Base-by-base conservation (phyloP, 2,797 vertebrate species). In the Alectoris magna region DNA sequence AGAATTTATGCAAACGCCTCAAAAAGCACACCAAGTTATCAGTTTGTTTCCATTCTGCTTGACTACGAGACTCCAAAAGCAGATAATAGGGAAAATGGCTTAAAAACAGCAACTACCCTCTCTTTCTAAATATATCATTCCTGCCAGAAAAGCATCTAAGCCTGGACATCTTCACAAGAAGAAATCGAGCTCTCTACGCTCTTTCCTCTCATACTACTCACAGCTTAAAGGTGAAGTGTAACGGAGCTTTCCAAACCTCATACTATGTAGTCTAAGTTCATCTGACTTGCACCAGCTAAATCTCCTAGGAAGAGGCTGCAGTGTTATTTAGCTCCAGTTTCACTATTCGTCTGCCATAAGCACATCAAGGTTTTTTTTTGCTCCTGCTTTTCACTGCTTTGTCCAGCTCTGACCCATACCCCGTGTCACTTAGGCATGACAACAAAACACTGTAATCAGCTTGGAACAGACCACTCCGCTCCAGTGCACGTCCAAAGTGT, bases 231-330 rank as follows among this genome's bases (percentile, higher is more conserved):
- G 6, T 38, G 51, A 14, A 31, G 29, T 9, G 41, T 17, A 75
- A 71, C 0, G 1, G 0, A 1, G n/a, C 11, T 6, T 43, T 70
- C 13, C 48, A 70, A 43, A 41, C 11, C 8, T 67, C n/a, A 13
- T 14, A 6, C 14, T 21, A 58, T 2, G 72, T 53, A 4, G 4
- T 26, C 44, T 21, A 75, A 63, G 15, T 41, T 34, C 63, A 62
- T 26, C 59, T 66, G 55, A 44, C 41, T 77, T 60, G 49, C 11
- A 92, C 10, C 67, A 62, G 49, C 44, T 51, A 84, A 51, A n/a
- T 31, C 51, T n/a, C 79, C 58, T 64, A 21, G 18, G 4, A 5
- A 82, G 16, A 89, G 8, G 26, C 7, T 73, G 69, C 26, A 85
- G 29, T 5, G 12, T 23, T 49, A 8, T 18, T 60, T 60, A 76